Conservation (phyloP, 1,140 invertebrate genomes). For the Mylabris phalerata region DNA sequence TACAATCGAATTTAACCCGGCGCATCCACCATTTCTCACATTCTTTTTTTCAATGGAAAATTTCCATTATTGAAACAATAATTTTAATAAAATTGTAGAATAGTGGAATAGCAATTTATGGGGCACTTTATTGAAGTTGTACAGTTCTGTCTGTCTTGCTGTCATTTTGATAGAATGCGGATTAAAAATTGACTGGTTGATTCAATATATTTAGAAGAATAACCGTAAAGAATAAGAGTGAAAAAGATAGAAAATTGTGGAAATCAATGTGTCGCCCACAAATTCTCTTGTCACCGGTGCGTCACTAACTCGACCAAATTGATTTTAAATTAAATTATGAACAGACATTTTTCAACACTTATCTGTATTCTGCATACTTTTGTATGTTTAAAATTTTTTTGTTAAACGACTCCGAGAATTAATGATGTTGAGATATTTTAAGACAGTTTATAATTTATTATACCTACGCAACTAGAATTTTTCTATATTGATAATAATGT, state of each 20-base stretch:
- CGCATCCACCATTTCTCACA: background rate
- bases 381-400: constrained; percentile 1
- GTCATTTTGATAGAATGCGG: background rate
- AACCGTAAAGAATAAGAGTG: background rate
- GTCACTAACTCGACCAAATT: constrained; percentile 26
- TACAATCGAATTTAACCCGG: too few relatives aligned
- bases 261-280: constrained; percentile 27
- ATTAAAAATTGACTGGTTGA: constrained; percentile 18
- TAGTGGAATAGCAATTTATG: constrained; percentile 24
- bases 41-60: too few relatives aligned
- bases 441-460: constrained; percentile 4
- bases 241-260: background rate
- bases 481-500: too few relatives aligned
- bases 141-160: too few relatives aligned
- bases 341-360: constrained; percentile 22
- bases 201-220: background rate
- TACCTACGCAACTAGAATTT: background rate
- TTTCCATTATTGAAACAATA: background rate
- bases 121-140: constrained; percentile 6
- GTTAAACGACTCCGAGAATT: background rate
- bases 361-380: constrained; percentile 23
- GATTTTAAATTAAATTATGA: constrained; percentile 26
- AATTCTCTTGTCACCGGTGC: constrained; percentile 28
- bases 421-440: background rate
- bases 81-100: constrained; percentile 9